Evolutionary conservation across 2,888 invertebrate genomes (phyloP), one percentile per base, ranked within the genome.

Genomic region (Pseudococcus jackbeardsleyi): DNA sequence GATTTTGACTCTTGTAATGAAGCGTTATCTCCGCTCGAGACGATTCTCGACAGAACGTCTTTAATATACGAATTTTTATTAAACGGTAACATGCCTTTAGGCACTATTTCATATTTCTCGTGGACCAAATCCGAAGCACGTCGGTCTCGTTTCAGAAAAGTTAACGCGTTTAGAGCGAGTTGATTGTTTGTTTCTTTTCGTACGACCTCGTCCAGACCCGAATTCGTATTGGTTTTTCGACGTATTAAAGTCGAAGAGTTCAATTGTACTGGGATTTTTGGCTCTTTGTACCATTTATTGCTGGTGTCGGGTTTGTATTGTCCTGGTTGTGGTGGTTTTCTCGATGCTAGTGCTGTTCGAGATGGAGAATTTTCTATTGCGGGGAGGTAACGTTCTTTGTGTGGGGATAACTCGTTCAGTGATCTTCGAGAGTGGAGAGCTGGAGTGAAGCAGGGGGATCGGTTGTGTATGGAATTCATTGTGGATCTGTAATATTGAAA

Each of bases 201-300:
- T 6, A 48, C 72, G 15, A 42, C 72, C 26, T 39, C 11, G 17
- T 19, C 79, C 46, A 82, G 17, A 46, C 79, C 19, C 4, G 46
- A 19, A 33, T 82, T 82, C 9, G 39, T 48, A 11, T 86, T 86
- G 7, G 39, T 86, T 68, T 72, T 68, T 42, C 59, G 72, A 9
- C 86, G 86, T 12, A 86, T 86, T 68, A 86, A 72, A 42, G 86
- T 86, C 19, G 86, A 86, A 19, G 72, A 72, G 72, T 86, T 86
- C 46, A 86, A n/a, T 68, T 68, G 86, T 8, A 86, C 42, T 3
- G 86, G 86, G 64, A 86, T 86, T 48, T 86, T 86, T 22, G 86
- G 86, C 22, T 86, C 72, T 72, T 72, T 42, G 72, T 46, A 86
- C 86, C 86, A 86, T 68, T 86, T 86, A 17, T 15, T 86, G 15